phyloP scores from a whole-genome alignment of 2,888 invertebrate genomes.

The Sycophila texana region DNA sequence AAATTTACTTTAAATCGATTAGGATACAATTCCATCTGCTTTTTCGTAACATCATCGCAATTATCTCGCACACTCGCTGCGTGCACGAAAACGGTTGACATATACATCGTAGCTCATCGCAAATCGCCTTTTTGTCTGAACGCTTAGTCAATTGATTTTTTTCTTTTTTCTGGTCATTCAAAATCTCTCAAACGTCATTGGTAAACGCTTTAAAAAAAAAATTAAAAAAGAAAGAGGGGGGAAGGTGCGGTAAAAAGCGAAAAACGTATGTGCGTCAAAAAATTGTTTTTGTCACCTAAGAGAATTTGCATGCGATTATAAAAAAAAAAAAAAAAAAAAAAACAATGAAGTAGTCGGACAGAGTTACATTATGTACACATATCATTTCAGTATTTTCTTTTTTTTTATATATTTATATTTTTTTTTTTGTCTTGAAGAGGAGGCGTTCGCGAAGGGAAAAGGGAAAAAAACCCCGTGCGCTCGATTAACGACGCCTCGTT shows the following conservation, averaged over 20 bases:
- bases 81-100: constrained; percentile 20
- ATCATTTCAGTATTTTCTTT: constrained; percentile 34
- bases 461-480: background rate
- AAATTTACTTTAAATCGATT: constrained; percentile 49
- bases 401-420: background rate
- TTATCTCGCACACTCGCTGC: constrained; percentile 12
- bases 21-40: constrained; percentile 53
- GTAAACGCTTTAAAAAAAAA: constrained; percentile 3
- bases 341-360: constrained; percentile 7
- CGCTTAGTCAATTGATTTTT: constrained; percentile 8
- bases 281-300: constrained; percentile 9
- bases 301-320: background rate
- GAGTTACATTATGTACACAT: constrained; percentile 50
- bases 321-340: background rate
- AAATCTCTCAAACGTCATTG: constrained; percentile 3
- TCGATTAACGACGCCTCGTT: background rate
- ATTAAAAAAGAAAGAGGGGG: background rate
- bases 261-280: constrained; percentile 8
- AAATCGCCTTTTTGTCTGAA: background rate
- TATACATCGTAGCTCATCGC: constrained; percentile 1
- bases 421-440: background rate
- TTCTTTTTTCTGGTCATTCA: constrained; percentile 1
- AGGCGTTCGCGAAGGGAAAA: constrained; percentile 8
- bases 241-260: constrained; percentile 7
- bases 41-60: constrained; percentile 16